Percentiles rank a stretch among this genome's conserved stretches.
phyloP scores from a whole-genome alignment of 2,888 invertebrate species.

The Branchellion lobata region DNA sequence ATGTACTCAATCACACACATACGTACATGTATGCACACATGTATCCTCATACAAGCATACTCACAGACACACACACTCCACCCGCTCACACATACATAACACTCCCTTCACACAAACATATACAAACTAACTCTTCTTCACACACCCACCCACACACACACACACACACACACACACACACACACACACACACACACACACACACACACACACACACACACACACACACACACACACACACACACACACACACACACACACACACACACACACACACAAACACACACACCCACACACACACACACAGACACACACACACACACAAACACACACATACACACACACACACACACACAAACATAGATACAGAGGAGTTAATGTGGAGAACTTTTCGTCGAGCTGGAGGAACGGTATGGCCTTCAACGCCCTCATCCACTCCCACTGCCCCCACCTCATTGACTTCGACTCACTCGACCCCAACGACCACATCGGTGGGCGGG shows the following conservation, averaged over 20 bases:
- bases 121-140: too few relatives aligned
- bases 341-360: not conserved
- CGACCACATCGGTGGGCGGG: constrained; percentile 72
- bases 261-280: constrained; percentile 29
- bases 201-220: constrained; percentile 13
- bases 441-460: constrained; percentile 87
- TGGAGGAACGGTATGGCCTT: constrained; percentile 96
- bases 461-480: constrained; percentile 77
- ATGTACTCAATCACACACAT: too few relatives aligned
- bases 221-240: constrained; percentile 26
- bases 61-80: too few relatives aligned
- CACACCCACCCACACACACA: constrained; percentile 23
- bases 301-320: not conserved
- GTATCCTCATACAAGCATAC: too few relatives aligned
- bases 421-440: constrained; percentile 96
- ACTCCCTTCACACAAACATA: too few relatives aligned
- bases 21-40: too few relatives aligned
- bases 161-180: constrained; percentile 31
- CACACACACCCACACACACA: not conserved
- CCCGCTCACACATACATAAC: too few relatives aligned
- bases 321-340: not conserved
- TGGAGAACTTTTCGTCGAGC: constrained; percentile 70
- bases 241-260: constrained; percentile 7
- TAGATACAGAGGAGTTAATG: constrained; percentile 63
- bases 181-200: constrained; percentile 32